A percentile compares a stretch with the other conserved stretches of the same genome.
Evolutionary conservation across 2,113 vertebrate species (phyloP).

Genomic region (Dipodomys merriami): DNA sequence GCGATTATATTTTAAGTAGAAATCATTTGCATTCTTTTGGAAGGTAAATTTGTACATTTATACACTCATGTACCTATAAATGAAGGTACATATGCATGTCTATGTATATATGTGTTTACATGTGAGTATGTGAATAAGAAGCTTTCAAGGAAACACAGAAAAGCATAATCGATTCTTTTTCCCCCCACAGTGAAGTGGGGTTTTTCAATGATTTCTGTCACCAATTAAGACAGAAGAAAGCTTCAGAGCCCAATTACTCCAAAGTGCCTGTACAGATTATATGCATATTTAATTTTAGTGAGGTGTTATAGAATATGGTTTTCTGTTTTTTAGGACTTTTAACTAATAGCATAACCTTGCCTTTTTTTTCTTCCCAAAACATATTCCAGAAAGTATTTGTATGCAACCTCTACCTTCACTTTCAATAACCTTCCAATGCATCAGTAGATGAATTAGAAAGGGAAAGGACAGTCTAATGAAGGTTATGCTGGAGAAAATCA

Average conservation of each 20-base stretch:
- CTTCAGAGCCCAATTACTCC: background rate
- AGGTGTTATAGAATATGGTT: background rate
- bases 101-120: too few relatives aligned
- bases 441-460: background rate
- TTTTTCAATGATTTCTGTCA: background rate
- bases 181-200: background rate
- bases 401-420: background rate
- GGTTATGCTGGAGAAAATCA: background rate
- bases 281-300: background rate
- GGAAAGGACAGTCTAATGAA: background rate
- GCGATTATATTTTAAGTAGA: background rate
- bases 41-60: background rate
- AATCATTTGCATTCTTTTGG: background rate
- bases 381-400: background rate
- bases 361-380: constrained; percentile 19
- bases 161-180: background rate
- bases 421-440: background rate
- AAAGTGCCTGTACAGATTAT: background rate
- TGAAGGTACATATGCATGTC: background rate
- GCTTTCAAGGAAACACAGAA: background rate
- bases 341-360: background rate
- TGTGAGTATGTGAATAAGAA: background rate
- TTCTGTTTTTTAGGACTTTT: background rate
- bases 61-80: background rate
- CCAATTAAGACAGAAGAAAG: background rate